Conservation (phyloP, 2,888 invertebrate genomes). For the Dione juno region DNA sequence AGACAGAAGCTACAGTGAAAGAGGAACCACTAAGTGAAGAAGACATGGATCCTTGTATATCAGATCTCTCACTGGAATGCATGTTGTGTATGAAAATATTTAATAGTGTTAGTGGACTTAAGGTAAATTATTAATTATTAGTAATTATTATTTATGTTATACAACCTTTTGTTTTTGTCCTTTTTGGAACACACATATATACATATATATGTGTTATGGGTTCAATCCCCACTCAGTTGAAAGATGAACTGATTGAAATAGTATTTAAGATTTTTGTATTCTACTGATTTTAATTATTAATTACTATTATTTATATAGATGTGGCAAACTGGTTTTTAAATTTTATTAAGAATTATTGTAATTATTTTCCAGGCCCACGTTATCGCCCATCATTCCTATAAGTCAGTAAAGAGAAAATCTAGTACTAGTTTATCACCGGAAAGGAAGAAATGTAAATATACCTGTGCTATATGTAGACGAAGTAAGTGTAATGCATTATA, state of each 20-base stretch:
- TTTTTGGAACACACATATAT: too few species aligned
- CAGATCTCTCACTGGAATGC: slow-evolving; percentile 66
- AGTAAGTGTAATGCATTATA: slow-evolving; percentile 56
- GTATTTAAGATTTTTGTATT: too few species aligned
- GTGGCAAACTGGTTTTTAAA: too few species aligned
- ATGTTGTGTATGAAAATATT: slow-evolving; percentile 68
- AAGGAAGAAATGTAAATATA: slow-evolving; percentile 52
- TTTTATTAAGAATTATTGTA: too few species aligned
- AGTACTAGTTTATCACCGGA: slow-evolving; percentile 51
- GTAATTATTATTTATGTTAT: neutral
- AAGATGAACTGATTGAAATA: too few species aligned
- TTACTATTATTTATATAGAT: too few species aligned
- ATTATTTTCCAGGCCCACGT: slow-evolving; percentile 68
- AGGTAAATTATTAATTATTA: slow-evolving; percentile 55
- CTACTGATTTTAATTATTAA: too few species aligned
- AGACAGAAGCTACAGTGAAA: slow-evolving; percentile 53
- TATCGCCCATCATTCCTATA: slow-evolving; percentile 75
- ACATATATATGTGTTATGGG: too few species aligned
- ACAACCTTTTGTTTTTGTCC: too few species aligned
- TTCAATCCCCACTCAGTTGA: too few species aligned
- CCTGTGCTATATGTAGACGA: slow-evolving; percentile 65
- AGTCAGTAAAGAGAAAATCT: slow-evolving; percentile 64
- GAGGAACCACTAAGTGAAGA: slow-evolving; percentile 67
- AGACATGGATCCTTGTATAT: slow-evolving; percentile 48
- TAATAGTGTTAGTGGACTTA: slow-evolving; percentile 67